Evolutionary conservation across 2,113 vertebrate species (phyloP).

Genomic region (Aspiorhynchus laticeps): DNA sequence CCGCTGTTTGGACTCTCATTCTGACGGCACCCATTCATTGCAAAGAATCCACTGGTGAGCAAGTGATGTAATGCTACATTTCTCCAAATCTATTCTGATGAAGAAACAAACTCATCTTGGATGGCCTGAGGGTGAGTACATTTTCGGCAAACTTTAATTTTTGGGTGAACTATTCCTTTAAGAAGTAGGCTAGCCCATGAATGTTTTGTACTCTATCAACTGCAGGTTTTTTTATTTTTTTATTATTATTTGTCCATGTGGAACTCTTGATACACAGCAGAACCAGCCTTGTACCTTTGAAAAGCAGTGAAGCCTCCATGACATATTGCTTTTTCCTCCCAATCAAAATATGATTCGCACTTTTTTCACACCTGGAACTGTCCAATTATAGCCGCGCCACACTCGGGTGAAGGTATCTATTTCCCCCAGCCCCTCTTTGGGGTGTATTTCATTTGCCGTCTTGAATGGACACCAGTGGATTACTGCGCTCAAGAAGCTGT

Average conservation of each 20-base stretch:
- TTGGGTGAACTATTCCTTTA: not conserved
- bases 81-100: not conserved
- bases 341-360: constrained; percentile 30
- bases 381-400: constrained; percentile 36
- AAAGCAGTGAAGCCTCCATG: constrained; percentile 32
- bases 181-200: not conserved
- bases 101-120: no score
- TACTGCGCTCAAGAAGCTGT: constrained; percentile 75
- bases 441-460: constrained; percentile 71
- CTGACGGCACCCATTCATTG: no score
- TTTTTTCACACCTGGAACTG: constrained; percentile 39
- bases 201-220: not conserved
- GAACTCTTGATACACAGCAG: not conserved
- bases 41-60: not conserved
- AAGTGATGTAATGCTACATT: not conserved
- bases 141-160: not conserved
- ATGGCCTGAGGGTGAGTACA: no score
- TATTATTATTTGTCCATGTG: not conserved
- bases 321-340: constrained; percentile 37
- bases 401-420: constrained; percentile 60
- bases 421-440: constrained; percentile 62
- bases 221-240: not conserved
- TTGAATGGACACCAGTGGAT: constrained; percentile 73
- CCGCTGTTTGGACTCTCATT: no score
- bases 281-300: constrained; percentile 25